Conservation (phyloP, 2,888 invertebrate species). For the Amphipyra tragopoginis region DNA sequence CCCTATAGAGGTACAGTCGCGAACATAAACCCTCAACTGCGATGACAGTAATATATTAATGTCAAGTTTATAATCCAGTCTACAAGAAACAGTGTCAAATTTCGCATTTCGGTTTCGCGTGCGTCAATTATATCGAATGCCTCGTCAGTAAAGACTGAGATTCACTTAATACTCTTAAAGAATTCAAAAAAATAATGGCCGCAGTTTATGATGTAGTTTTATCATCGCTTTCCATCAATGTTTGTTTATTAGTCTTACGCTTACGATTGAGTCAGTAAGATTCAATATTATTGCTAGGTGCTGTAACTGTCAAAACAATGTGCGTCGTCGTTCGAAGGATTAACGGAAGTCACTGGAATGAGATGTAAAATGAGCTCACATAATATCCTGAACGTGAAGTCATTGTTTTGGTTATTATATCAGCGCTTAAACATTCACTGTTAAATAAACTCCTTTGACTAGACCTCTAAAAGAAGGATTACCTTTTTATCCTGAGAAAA, state of each 20-base stretch:
- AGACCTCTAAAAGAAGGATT: too few species aligned
- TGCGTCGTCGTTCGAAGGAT: constrained; percentile 1
- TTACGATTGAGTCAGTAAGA: constrained; percentile 1
- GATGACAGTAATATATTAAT: constrained; percentile 40
- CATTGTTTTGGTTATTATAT: too few species aligned
- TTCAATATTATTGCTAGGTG: constrained; percentile 16
- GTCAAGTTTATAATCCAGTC: constrained; percentile 30
- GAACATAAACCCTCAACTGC: constrained; percentile 2
- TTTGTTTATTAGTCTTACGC: constrained; percentile 12
- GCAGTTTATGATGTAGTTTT: constrained; percentile 9
- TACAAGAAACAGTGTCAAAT: constrained; percentile 46
- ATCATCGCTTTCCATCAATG: constrained; percentile 19
- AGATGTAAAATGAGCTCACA: too few species aligned
- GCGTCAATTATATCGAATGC: constrained; percentile 24
- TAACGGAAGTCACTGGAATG: constrained; percentile 9
- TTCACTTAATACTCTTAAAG: constrained; percentile 17
- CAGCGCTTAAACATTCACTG: too few species aligned
- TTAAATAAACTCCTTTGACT: too few species aligned
- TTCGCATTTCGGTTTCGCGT: constrained; percentile 36
- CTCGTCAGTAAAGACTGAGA: constrained; percentile 20
- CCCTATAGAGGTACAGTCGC: constrained; percentile 16
- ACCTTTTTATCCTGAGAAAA: too few species aligned
- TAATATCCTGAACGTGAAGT: too few species aligned
- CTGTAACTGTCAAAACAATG: constrained; percentile 6
- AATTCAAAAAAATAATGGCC: constrained; percentile 22